Conservation (phyloP, 1,140 invertebrate species). For the Eumaeus atala region DNA sequence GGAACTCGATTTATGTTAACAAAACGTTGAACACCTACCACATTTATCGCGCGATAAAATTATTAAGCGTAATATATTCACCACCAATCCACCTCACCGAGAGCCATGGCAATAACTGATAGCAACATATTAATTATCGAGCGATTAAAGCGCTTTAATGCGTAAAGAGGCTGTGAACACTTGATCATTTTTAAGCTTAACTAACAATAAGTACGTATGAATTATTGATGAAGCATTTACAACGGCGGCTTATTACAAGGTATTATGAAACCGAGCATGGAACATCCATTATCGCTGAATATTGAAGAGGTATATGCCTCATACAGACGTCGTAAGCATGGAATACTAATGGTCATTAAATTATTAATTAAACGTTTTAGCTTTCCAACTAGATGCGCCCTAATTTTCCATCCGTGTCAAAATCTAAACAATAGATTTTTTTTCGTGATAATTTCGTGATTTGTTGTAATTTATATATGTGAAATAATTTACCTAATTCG, state of each 20-base stretch:
- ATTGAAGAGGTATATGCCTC: slow-evolving; percentile 32
- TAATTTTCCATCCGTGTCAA: too few species aligned
- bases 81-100: background rate
- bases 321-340: too few species aligned
- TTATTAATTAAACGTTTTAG: too few species aligned
- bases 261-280: slow-evolving; percentile 43
- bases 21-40: background rate
- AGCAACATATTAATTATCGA: slow-evolving; percentile 14
- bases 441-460: too few species aligned
- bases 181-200: slow-evolving; percentile 34
- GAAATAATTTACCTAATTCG: too few species aligned
- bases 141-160: slow-evolving; percentile 15
- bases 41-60: background rate
- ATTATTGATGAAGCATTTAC: slow-evolving; percentile 57
- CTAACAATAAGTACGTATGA: slow-evolving; percentile 50
- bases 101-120: slow-evolving; percentile 10
- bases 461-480: too few species aligned
- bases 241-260: slow-evolving; percentile 46
- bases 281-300: slow-evolving; percentile 52
- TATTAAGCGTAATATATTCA: background rate
- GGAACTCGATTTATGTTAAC: background rate
- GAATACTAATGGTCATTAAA: too few species aligned
- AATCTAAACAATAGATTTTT: too few species aligned
- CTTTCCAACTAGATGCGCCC: too few species aligned
- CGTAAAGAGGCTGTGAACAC: slow-evolving; percentile 10